Percentiles rank a stretch among this genome's conserved stretches.
Conservation (phyloP, 2,888 invertebrate genomes). For the Drosophila suboccidentalis region DNA sequence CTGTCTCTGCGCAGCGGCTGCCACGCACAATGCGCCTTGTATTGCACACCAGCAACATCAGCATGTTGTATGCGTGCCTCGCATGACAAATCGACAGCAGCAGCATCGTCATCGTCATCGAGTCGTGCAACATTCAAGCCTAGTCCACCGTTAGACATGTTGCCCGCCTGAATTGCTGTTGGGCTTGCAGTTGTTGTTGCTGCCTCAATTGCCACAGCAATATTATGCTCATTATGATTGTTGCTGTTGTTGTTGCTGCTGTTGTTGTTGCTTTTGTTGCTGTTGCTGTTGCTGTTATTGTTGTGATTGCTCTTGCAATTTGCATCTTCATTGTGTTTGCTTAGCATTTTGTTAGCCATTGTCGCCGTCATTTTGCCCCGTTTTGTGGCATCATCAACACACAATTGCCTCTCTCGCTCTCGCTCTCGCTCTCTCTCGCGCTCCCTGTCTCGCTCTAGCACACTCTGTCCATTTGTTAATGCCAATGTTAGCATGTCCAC, state of each 20-base stretch:
- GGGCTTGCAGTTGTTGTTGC: conserved; percentile 26
- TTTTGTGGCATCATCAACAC: conserved; percentile 31
- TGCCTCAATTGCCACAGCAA: conserved; percentile 23
- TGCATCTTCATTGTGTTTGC: conserved; percentile 57
- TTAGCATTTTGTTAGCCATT: conserved; percentile 42
- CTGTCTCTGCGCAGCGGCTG: conserved; percentile 36
- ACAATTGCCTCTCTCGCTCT: conserved; percentile 6
- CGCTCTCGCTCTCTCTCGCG: conserved; percentile 14
- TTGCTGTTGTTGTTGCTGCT: conserved; percentile 11
- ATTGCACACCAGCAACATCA: conserved; percentile 60
- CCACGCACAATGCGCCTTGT: conserved; percentile 69
- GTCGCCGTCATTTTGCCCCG: conserved; percentile 53
- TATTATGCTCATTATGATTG: conserved; percentile 9
- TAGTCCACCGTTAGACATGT: conserved; percentile 51
- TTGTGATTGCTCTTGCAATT: conserved; percentile 41
- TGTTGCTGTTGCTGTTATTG: conserved; percentile 28
- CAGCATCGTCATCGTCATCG: conserved; percentile 11
- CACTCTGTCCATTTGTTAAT: conserved; percentile 57
- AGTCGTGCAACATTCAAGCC: conserved; percentile 30
- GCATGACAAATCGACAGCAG: conserved; percentile 63
- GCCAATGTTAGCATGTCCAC: conserved; percentile 76
- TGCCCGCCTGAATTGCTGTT: conserved; percentile 40
- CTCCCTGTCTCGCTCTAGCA: conserved; percentile 45
- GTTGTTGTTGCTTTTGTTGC: conserved; percentile 27
- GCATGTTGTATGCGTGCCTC: conserved; percentile 56